Evolutionary conservation across 1,140 invertebrate genomes (phyloP), one percentile per base, ranked within the genome.

Genomic region (Drosophila gunungcola): DNA sequence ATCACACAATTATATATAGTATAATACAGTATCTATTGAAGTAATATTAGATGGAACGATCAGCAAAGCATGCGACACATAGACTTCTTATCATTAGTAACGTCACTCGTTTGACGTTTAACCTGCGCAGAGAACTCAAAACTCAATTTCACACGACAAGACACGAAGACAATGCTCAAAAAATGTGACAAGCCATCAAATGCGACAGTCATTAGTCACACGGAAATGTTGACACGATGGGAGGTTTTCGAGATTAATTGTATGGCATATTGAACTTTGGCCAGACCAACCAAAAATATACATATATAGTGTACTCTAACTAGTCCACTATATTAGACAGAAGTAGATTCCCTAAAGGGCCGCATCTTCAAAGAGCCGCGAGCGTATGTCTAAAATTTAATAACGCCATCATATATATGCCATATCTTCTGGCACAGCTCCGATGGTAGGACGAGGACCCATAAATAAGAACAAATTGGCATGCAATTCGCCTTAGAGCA

Each of bases 391-490:
- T 73, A 74, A 70, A 81, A 78, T 74, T 81, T 86, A 74, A 85
- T 86, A 78, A 65, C 68, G 67, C 73, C 60, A 74, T 74, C 60
- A 74, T 74, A 76, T 55, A 51, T 45, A 63, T 34, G 27, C 54
- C 21, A 32, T 27, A 49, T 60, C 45, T 36, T 21, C 36, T 21
- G 38, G 51, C 39, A 51, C 27, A 9, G 38, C 49, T 38, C 34
- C 73, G 27, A 34, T 36, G 45, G 4, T 25, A 48, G 45, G 25
- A 21, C 10, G 45, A 48, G 45, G 25, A 21, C 10, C 53, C 83
- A 81, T 85, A 85, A 85, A 85, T 88, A 82, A 81, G 52, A 88
- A 57, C 78, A 86, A 85, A 86, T 85, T 85, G 83, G 83, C 82
- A 78, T 86, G 82, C 83, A 86, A 82, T 86, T 73, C 46, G 82